Conservation (phyloP, 2,113 vertebrate species). For the Mesembrinibis cayennensis region DNA sequence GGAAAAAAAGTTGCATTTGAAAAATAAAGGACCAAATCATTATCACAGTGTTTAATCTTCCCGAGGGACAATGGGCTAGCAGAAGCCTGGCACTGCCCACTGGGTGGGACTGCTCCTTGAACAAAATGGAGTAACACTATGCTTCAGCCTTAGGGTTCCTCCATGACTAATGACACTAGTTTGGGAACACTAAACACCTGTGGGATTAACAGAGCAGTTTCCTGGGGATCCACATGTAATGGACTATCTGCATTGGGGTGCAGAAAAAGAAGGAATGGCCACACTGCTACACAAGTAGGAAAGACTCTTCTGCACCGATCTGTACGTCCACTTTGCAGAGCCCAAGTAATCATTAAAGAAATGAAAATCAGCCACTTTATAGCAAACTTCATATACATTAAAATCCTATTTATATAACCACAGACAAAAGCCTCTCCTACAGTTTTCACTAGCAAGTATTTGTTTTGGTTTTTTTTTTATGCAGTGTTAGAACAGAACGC, state of each 20-base stretch:
- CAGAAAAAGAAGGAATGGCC: not conserved
- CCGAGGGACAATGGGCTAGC: not conserved
- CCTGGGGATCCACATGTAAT: fast-evolving
- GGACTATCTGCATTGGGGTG: not conserved
- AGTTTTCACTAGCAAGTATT: not conserved
- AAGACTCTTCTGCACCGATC: not conserved
- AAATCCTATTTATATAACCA: not conserved
- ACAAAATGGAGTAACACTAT: not conserved
- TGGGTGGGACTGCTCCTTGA: not conserved
- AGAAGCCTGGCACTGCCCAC: not conserved
- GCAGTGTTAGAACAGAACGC: not conserved
- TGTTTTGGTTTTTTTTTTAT: not conserved
- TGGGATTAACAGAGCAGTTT: not conserved
- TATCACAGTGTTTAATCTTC: not conserved
- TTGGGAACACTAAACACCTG: not conserved
- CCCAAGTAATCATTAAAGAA: not conserved
- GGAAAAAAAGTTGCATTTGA: not conserved
- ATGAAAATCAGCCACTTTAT: not conserved
- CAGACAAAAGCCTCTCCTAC: not conserved
- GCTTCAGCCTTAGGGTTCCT: not conserved
- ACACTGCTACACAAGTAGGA: not conserved
- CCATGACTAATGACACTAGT: not conserved
- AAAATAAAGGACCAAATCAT: not conserved
- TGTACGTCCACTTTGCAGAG: not conserved
- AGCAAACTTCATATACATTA: not conserved